Conservation (phyloP, 2,113 vertebrate species). For the Pterocles gutturalis region DNA sequence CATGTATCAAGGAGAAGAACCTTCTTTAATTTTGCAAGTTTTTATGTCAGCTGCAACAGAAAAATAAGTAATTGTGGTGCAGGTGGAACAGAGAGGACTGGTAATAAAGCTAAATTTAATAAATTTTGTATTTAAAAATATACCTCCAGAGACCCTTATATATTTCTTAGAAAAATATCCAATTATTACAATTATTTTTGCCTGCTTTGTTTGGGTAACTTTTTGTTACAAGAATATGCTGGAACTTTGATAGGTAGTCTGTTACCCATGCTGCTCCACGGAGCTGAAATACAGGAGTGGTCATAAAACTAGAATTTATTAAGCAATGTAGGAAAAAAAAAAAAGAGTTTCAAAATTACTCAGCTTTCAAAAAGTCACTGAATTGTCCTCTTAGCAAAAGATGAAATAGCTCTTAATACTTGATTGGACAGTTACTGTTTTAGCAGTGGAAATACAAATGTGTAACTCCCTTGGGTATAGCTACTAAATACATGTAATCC, state of each 20-base stretch:
- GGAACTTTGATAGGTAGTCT: neutral
- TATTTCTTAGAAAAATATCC: neutral
- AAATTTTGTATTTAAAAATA: constrained; percentile 10
- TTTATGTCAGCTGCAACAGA: constrained; percentile 18
- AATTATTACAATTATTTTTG: neutral
- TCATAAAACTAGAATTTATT: neutral
- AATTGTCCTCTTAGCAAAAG: constrained; percentile 10
- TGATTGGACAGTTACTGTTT: constrained; percentile 20
- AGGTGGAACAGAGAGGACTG: neutral
- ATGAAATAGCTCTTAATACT: constrained; percentile 37
- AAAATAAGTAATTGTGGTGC: neutral
- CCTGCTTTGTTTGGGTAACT: constrained; percentile 15
- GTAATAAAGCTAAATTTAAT: constrained; percentile 3
- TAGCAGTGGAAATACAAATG: constrained; percentile 33
- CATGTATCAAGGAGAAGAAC: neutral
- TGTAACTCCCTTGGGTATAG: constrained; percentile 19
- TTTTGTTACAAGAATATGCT: neutral
- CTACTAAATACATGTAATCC: constrained; percentile 17
- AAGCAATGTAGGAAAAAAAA: neutral
- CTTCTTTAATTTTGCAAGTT: constrained; percentile 1
- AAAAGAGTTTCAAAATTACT: neutral
- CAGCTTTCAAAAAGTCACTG: constrained; percentile 8
- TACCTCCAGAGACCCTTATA: neutral
- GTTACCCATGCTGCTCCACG: neutral
- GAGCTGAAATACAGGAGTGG: neutral